Evolutionary conservation across 2,113 vertebrate genomes (phyloP), one percentile per base, ranked within the genome.

Genomic region (Tauraco erythrolophus): DNA sequence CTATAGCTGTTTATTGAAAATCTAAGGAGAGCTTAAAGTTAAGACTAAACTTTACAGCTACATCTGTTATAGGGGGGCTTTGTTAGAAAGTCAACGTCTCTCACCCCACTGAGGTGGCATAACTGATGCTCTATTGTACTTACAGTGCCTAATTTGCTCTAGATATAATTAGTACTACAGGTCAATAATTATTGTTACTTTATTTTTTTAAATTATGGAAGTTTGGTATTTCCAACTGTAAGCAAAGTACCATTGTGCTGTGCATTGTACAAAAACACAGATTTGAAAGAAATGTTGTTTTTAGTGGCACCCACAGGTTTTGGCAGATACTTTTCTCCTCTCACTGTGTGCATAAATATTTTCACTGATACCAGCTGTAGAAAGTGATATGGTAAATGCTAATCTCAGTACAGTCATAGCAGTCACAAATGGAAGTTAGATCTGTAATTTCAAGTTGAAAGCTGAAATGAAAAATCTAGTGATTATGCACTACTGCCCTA

Each of bases 281-380:
- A 91, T 78, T 91, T 94, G 69, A 95, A 96, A 76, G 72, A 96
- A 97, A 89, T 89, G 86, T 45, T 92, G 65, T 84, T 95, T 97
- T 95, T 94, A 94, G 96, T 97, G 91, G 94, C 92, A 97, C 83
- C 88, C 95, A 95, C 91, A 95, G 86, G 91, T 94, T 94, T 97
- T 95, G 96, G 95, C 94, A 96, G 94, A 94, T 94, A 95, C 92
- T 92, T 92, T 96, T 92, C 80, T 94, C 68, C 48, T 91, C 80
- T 94, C 72, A 82, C 80, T 97, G 80, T 94, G 83, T 95, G 89
- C 91, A 97, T 96, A 97, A 97, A 97, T 97, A 92, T 97, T 96
- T 97, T 96, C 91, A 94, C 91, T 95, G 91, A 95, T 97, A 96
- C 88, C 97, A 96, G 95, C 88, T 94, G 95, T 94, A 97, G 96